Conservation (phyloP, 1,140 invertebrate genomes). For the Littorina saxatilis region DNA sequence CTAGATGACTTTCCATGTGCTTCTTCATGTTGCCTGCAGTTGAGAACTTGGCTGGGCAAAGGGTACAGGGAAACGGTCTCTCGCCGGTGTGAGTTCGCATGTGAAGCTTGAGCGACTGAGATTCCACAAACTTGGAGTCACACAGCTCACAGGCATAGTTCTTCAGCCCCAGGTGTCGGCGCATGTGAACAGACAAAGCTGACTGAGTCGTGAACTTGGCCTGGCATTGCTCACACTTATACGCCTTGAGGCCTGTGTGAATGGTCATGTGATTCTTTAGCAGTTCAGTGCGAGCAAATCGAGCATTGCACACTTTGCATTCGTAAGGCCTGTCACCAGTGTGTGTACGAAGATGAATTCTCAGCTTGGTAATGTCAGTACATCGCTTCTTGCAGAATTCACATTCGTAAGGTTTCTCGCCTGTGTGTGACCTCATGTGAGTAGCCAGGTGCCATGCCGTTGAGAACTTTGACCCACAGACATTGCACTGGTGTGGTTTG, state of each 20-base stretch:
- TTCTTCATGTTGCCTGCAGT: constrained; percentile 13
- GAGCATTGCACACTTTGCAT: constrained; percentile 20
- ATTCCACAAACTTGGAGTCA: neutral
- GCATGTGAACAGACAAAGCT: constrained; percentile 52
- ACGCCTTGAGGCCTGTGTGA: constrained; percentile 96
- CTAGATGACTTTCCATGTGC: constrained; percentile 12
- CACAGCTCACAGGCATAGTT: constrained; percentile 68
- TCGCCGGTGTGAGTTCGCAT: constrained; percentile 88
- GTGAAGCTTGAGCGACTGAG: constrained; percentile 98
- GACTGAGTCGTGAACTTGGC: constrained; percentile 92
- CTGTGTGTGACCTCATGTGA: constrained; percentile 21
- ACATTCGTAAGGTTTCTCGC: constrained; percentile 29
- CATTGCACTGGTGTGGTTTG: constrained; percentile 88
- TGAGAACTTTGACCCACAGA: constrained; percentile 89
- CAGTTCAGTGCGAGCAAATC: constrained; percentile 76
- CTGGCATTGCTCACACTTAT: constrained; percentile 97
- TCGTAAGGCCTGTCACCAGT: constrained; percentile 30
- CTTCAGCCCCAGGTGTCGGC: constrained; percentile 42
- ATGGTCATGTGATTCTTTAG: constrained; percentile 87
- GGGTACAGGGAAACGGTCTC: constrained; percentile 71
- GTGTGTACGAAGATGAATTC: constrained; percentile 23
- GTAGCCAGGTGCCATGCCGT: constrained; percentile 90
- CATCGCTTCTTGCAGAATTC: constrained; percentile 27
- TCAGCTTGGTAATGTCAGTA: constrained; percentile 84
- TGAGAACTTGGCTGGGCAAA: constrained; percentile 65